Percentiles rank a stretch among this genome's conserved stretches.
phyloP scores from a whole-genome alignment of 2,113 vertebrate genomes.

The Phocoena sinus region DNA sequence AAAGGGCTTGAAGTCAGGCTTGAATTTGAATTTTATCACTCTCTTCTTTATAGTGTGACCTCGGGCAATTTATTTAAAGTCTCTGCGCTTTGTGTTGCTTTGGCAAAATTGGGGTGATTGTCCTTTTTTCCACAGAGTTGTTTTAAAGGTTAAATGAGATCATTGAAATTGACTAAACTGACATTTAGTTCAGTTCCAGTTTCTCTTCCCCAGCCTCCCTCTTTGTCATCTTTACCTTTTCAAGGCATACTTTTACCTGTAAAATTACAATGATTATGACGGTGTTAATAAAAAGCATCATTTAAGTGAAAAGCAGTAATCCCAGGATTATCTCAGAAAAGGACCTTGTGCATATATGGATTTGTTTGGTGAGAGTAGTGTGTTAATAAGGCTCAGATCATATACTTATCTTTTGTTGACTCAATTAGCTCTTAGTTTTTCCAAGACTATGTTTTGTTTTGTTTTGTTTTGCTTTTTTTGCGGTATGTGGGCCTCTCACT shows the following conservation, averaged over 20 bases:
- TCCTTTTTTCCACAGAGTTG: not conserved
- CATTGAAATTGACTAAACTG: not conserved
- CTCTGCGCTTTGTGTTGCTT: not conserved
- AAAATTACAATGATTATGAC: not conserved
- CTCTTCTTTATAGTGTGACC: not conserved
- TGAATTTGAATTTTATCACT: not conserved
- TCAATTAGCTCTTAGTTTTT: not conserved
- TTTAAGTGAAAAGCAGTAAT: not conserved
- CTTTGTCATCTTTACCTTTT: not conserved
- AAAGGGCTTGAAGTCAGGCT: not conserved
- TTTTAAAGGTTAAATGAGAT: not conserved
- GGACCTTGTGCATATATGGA: not conserved
- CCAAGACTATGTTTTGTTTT: not conserved
- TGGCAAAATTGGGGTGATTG: not conserved
- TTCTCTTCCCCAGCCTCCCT: not conserved
- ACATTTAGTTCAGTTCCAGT: not conserved
- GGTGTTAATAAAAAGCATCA: not conserved
- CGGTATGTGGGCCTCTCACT: too few species aligned
- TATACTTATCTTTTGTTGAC: not conserved
- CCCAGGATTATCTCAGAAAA: not conserved
- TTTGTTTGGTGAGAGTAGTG: not conserved
- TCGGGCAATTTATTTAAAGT: not conserved
- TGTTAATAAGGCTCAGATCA: not conserved
- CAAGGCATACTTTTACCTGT: not conserved
- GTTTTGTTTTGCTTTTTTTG: too few species aligned